Evolutionary conservation across 2,888 invertebrate species (phyloP), one percentile per base, ranked within the genome.

Genomic region (Autographa gamma): DNA sequence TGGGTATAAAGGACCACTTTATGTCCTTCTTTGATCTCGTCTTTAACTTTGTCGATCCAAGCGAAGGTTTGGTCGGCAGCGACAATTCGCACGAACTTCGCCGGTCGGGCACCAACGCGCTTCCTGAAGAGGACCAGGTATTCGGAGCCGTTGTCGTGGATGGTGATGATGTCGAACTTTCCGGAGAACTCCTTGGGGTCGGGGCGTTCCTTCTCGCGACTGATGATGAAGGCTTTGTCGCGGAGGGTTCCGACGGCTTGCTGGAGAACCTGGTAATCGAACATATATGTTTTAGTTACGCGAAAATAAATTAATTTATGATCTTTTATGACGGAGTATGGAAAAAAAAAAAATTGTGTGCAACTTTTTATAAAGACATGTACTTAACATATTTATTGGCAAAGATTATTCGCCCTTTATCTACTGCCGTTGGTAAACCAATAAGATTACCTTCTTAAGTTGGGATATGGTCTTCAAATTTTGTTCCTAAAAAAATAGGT

Each of bases 1-100:
- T 97, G 96, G 0, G 97, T 95, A 19, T 98, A 96, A 0, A 99
- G 88, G 0, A 98, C 93, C 0, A 97, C 90, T 84, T 96, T 96
- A 16, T 94, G 92, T 0, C 92, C 92, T 41, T 91, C 90, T 68
- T 93, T 91, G 0, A 91, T 84, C 56, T 95, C 93, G 68, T 96
- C 95, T 79, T 92, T 96, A 76, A 88, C 88, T 83, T 93, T 91
- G 60, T 96, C 93, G 25, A 97, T 87, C 97, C 97, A 97, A 0
- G 91, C 81, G 77, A 93, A 96, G 0, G 86, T 85, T 7, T 92
- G 85, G 56, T 96, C 94, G 1, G 89, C 82, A 4, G 93, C 89
- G 5, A 89, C 79, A 13, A 96, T 89, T 65, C 93, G 93, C 41
- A 96, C 88, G 54, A 96, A 94, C 60, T 95, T 93, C 5, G 95